A percentile compares a stretch with the other conserved stretches of the same genome.
Evolutionary conservation across 2,888 invertebrate species (phyloP).

Genomic region (Cheilosia urbana): DNA sequence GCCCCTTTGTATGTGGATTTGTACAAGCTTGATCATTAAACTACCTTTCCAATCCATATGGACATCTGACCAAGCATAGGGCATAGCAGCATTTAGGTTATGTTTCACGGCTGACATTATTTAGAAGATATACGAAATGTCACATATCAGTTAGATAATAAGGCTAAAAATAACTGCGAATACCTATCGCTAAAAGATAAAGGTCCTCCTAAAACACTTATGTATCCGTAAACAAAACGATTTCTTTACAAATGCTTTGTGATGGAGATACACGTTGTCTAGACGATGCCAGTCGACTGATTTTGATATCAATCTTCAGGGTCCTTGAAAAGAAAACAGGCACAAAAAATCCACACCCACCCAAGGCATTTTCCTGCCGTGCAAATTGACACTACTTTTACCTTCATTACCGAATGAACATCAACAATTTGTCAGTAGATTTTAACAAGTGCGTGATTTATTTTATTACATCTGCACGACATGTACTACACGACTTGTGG

Average conservation of each 20-base stretch:
- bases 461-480: background rate
- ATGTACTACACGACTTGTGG: slow-evolving; percentile 3
- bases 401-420: background rate
- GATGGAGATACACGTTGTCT: background rate
- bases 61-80: too few relatives aligned
- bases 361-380: background rate
- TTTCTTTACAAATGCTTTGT: background rate
- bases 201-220: too few relatives aligned
- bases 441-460: background rate
- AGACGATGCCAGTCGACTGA: background rate
- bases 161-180: background rate
- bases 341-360: background rate
- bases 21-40: too few relatives aligned
- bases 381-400: background rate
- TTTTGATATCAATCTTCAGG: background rate
- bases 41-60: too few relatives aligned
- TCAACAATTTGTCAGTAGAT: slow-evolving; percentile 21
- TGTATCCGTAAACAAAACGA: too few relatives aligned
- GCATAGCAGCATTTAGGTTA: too few relatives aligned
- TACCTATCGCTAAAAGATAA: background rate
- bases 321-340: too few relatives aligned
- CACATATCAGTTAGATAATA: too few relatives aligned
- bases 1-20: background rate
- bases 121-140: background rate
- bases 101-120: too few relatives aligned